Conservation (phyloP, 2,797 vertebrate species). For the Pteropus rufus region DNA sequence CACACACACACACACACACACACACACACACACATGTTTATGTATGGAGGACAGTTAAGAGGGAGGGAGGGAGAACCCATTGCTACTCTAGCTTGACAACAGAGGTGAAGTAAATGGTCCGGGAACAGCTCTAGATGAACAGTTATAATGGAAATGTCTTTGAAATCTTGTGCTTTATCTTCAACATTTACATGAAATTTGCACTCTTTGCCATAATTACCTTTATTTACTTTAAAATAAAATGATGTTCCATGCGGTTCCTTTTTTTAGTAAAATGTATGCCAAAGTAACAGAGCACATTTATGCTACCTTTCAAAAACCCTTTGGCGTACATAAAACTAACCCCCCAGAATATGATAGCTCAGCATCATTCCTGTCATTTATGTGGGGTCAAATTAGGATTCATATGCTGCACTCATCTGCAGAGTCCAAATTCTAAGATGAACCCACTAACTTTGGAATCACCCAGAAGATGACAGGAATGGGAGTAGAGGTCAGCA, state of each 20-base stretch:
- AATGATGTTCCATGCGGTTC: background rate
- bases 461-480: background rate
- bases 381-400: background rate
- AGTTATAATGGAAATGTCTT: background rate
- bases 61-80: background rate
- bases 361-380: background rate
- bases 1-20: background rate
- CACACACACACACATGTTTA: background rate
- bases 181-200: background rate
- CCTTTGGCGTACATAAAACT: background rate
- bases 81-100: background rate
- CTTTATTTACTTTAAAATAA: conserved; percentile 20
- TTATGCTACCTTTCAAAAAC: background rate
- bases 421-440: background rate
- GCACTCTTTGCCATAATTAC: background rate
- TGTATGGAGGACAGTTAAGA: background rate
- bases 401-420: background rate
- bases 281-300: background rate
- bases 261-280: background rate
- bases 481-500: background rate
- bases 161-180: background rate
- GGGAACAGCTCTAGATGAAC: background rate
- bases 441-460: background rate
- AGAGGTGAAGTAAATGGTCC: background rate
- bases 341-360: background rate